A percentile compares a stretch with the other conserved stretches of the same genome.
phyloP scores from a whole-genome alignment of 2,888 invertebrate species.

The Julus scandinavius region DNA sequence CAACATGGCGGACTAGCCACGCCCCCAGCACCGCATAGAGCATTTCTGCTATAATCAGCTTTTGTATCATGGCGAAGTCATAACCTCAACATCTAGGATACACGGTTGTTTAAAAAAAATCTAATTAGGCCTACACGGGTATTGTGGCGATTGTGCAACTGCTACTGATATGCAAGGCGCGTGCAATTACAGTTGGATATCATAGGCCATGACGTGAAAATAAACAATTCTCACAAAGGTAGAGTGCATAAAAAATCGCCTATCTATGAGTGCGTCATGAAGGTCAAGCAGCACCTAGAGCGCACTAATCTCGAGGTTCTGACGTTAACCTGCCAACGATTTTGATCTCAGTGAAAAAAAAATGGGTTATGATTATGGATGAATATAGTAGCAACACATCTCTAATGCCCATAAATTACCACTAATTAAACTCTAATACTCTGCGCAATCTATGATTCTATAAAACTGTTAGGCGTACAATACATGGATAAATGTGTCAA shows the following conservation, averaged over 20 bases:
- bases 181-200: conserved; percentile 26
- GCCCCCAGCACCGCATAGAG: background rate
- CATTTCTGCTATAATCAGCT: background rate
- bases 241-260: background rate
- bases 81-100: background rate
- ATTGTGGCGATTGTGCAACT: background rate
- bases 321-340: background rate
- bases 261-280: conserved; percentile 11
- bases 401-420: too few relatives aligned
- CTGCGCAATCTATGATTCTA: too few relatives aligned
- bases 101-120: background rate
- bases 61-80: background rate
- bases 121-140: background rate
- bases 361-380: too few relatives aligned
- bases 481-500: too few relatives aligned
- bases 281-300: conserved; percentile 2
- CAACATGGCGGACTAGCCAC: background rate
- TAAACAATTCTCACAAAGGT: background rate
- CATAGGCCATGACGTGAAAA: background rate
- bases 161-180: background rate
- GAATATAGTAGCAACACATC: too few relatives aligned
- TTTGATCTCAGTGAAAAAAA: background rate
- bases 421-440: too few relatives aligned
- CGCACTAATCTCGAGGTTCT: background rate
- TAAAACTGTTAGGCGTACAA: too few relatives aligned